A percentile compares a stretch with the other conserved stretches of the same genome.
These are phyloP conservation scores for Bucorvus abyssinicus DNA, from an alignment of 2,797 vertebrate species.

Conservation along the genomic window DNA sequence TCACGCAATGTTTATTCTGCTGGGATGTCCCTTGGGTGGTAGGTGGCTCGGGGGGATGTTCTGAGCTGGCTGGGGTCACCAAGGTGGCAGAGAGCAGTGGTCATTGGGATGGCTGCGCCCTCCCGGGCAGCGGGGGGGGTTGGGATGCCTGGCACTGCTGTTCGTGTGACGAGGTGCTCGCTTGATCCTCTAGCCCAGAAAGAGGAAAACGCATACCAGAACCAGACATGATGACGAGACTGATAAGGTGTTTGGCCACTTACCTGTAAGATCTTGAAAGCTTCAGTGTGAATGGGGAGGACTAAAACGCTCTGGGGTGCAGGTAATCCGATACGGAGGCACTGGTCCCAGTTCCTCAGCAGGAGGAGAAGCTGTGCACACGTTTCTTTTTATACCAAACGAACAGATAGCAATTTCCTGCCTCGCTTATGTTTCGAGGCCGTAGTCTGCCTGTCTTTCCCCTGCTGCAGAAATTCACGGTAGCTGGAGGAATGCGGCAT, in stretches of 20 bases:
- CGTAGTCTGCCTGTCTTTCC: not conserved
- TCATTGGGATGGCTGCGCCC: not conserved
- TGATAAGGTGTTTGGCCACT: not conserved
- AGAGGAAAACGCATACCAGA: not conserved
- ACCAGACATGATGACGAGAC: not conserved
- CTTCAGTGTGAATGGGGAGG: not conserved
- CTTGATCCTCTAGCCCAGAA: not conserved
- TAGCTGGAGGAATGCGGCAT: not conserved
- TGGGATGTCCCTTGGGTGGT: not conserved
- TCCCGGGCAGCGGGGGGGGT: rapidly evolving
- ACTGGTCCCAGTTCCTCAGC: not conserved
- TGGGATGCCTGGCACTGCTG: rapidly evolving
- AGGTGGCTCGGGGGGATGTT: not conserved
- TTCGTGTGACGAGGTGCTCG: rapidly evolving
- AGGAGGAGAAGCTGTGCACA: not conserved
- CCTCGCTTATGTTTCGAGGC: not conserved
- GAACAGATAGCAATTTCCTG: conserved; percentile 2
- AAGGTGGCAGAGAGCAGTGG: no score
- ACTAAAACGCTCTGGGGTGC: not conserved
- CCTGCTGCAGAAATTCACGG: not conserved
- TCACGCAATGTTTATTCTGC: rapidly evolving
- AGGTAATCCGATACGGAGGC: not conserved
- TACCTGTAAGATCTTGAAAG: not conserved
- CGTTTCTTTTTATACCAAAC: not conserved
- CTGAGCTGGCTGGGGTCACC: not conserved